A percentile compares a stretch with the other conserved stretches of the same genome.
phyloP scores from a whole-genome alignment of 37 sponge, comb jelly and placozoan species.

The Ianthella basta region DNA sequence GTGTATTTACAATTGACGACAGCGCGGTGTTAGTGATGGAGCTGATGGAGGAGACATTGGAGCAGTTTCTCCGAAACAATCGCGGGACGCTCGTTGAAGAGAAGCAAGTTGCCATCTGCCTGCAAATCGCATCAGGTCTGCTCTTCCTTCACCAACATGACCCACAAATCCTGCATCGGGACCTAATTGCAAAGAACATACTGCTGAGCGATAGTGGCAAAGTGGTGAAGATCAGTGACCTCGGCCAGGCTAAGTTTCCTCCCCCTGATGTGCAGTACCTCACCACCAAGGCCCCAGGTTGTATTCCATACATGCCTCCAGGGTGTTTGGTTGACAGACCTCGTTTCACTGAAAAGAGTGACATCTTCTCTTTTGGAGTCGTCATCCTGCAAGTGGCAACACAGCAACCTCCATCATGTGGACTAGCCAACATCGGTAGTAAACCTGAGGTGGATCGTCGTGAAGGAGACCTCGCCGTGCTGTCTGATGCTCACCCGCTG shows the following conservation, averaged over 20 bases:
- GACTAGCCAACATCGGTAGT: background rate
- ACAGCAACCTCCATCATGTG: conserved; percentile 12
- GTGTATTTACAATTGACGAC: no score
- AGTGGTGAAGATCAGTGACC: background rate
- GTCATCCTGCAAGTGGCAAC: background rate
- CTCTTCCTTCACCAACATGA: conserved; percentile 11
- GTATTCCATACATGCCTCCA: background rate
- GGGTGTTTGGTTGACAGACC: background rate
- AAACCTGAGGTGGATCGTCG: conserved; percentile 3
- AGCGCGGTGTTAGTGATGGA: conserved; percentile 14
- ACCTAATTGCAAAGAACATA: background rate
- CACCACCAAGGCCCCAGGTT: background rate
- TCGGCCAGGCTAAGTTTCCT: background rate
- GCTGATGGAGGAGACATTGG: conserved; percentile 5
- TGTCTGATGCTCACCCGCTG: background rate
- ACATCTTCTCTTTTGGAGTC: background rate
- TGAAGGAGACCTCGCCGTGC: background rate
- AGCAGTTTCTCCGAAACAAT: background rate
- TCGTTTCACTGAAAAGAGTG: background rate
- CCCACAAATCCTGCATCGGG: background rate
- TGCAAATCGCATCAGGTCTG: background rate
- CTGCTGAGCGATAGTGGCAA: background rate
- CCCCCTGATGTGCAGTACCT: background rate
- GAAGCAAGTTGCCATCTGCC: background rate
- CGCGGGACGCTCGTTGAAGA: background rate